Conservation (phyloP, 2,888 invertebrate species). For the Lutraria lutraria region DNA sequence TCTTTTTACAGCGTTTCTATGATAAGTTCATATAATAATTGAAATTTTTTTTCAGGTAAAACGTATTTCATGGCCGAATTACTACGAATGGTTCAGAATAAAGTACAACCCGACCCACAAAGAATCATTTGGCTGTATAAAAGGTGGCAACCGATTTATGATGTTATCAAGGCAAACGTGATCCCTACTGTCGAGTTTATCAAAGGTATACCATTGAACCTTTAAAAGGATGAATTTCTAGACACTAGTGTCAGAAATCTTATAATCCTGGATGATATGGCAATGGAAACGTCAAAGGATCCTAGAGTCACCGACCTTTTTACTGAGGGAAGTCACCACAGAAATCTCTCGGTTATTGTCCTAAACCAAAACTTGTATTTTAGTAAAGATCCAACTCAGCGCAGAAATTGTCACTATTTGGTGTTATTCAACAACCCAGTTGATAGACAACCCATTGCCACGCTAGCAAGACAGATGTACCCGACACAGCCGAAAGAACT, state of each 20-base stretch:
- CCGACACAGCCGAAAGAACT: constrained; percentile 28
- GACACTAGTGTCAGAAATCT: constrained; percentile 50
- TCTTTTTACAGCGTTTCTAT: too few relatives aligned
- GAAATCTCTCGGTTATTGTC: constrained; percentile 52
- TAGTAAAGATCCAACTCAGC: constrained; percentile 55
- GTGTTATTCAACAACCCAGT: constrained; percentile 58
- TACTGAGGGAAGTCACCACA: constrained; percentile 59
- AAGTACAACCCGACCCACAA: constrained; percentile 44
- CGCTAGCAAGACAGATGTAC: constrained; percentile 62
- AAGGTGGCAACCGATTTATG: constrained; percentile 55
- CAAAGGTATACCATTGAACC: background rate
- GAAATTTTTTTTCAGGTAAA: too few relatives aligned
- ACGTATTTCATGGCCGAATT: constrained; percentile 23
- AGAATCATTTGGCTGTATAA: constrained; percentile 59
- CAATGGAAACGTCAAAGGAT: constrained; percentile 29
- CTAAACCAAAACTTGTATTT: constrained; percentile 56
- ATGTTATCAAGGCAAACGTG: constrained; percentile 39
- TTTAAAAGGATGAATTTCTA: background rate
- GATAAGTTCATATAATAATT: background rate
- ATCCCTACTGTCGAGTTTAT: too few relatives aligned
- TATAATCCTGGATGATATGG: constrained; percentile 51
- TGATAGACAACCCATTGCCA: constrained; percentile 51
- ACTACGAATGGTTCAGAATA: constrained; percentile 35
- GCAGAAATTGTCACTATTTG: constrained; percentile 61
- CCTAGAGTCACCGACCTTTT: background rate